These are phyloP conservation scores for Heterodera schachtii DNA, from an alignment of 1,140 invertebrate genomes.

Conservation along the genomic window DNA sequence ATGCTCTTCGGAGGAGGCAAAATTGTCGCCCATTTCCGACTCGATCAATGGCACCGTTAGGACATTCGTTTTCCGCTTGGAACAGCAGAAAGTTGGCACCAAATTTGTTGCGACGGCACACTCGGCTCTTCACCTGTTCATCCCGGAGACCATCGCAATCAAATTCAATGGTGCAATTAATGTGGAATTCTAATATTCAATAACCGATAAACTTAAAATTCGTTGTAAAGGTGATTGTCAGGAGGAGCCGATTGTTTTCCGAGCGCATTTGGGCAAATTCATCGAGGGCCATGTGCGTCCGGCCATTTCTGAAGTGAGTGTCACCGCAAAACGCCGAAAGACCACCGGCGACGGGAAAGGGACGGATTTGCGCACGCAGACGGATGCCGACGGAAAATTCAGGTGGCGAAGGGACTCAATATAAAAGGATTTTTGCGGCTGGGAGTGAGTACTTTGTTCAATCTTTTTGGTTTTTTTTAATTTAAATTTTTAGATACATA, in stretches of 20 bases:
- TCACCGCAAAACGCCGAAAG: constrained; percentile 18
- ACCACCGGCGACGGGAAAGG: background rate
- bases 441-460: background rate
- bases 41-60: constrained; percentile 51
- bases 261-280: constrained; percentile 42
- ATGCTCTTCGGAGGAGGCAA: background rate
- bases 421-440: background rate
- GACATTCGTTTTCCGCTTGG: constrained; percentile 66
- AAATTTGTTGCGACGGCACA: constrained; percentile 67
- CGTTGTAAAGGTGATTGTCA: background rate
- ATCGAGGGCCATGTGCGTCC: constrained; percentile 31
- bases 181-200: too few relatives aligned
- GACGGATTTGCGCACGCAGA: background rate
- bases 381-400: constrained; percentile 25
- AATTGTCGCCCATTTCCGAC: background rate
- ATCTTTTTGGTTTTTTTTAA: constrained; percentile 35
- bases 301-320: constrained; percentile 17
- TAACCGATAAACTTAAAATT: too few relatives aligned
- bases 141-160: constrained; percentile 72
- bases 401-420: constrained; percentile 14
- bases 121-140: constrained; percentile 74
- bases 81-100: constrained; percentile 52
- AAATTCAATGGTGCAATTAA: constrained; percentile 68
- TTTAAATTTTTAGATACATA: constrained; percentile 67
- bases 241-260: constrained; percentile 72